phyloP scores from a whole-genome alignment of 2,113 vertebrate genomes.

The Synchiropus splendidus region DNA sequence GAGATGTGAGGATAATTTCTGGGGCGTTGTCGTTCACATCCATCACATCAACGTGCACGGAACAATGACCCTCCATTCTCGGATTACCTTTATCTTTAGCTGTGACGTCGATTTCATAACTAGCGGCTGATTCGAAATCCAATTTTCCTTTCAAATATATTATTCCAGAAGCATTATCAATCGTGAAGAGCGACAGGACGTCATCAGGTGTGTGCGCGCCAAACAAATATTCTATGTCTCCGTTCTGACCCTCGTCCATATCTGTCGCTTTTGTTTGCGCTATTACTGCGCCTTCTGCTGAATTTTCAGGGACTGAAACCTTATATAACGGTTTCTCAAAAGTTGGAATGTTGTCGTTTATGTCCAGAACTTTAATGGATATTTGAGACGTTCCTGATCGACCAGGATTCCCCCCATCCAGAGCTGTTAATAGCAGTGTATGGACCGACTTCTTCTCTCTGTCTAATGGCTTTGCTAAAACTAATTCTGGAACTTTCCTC shows the following conservation, averaged over 20 bases:
- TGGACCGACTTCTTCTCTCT: conserved; percentile 58
- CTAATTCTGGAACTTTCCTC: conserved; percentile 55
- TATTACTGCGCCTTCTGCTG: conserved; percentile 20
- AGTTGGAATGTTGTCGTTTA: conserved; percentile 62
- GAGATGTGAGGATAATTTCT: conserved; percentile 60
- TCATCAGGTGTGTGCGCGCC: conserved; percentile 29
- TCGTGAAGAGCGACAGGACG: conserved; percentile 39
- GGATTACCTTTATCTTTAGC: conserved; percentile 69
- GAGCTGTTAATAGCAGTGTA: conserved; percentile 53
- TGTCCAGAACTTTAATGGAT: conserved; percentile 56
- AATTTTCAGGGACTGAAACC: conserved; percentile 52
- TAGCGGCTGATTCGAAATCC: conserved; percentile 51
- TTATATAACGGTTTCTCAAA: conserved; percentile 60
- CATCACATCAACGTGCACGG: conserved; percentile 63
- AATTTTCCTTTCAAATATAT: conserved; percentile 73
- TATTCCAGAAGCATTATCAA: conserved; percentile 56
- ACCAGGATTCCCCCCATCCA: conserved; percentile 65
- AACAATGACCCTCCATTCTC: conserved; percentile 61
- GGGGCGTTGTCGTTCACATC: conserved; percentile 68
- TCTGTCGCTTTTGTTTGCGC: conserved; percentile 56
- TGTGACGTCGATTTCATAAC: conserved; percentile 63
- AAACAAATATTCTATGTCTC: conserved; percentile 49
- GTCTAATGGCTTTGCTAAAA: conserved; percentile 65
- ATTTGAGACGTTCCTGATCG: conserved; percentile 61
- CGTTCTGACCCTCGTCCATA: conserved; percentile 52